A percentile compares a stretch with the other conserved stretches of the same genome.
Evolutionary conservation across 2,113 vertebrate genomes (phyloP).

Genomic region (Piaya cayana): DNA sequence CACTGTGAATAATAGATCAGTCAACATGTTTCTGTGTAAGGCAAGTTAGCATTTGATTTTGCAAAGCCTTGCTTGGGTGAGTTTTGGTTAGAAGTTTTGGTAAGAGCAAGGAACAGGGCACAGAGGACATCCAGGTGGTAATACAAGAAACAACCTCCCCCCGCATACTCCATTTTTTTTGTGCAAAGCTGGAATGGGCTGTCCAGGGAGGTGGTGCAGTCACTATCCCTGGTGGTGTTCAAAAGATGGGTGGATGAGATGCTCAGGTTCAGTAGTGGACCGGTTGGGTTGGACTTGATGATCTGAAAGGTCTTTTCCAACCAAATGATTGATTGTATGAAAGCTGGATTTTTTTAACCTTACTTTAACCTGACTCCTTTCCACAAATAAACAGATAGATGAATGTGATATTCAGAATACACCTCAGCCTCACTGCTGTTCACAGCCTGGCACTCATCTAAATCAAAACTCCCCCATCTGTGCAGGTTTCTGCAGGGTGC

Average conservation of each 20-base stretch:
- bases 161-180: background rate
- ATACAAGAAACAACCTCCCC: background rate
- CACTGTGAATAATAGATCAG: fast-evolving
- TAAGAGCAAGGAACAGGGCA: background rate
- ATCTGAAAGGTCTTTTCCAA: too few species aligned
- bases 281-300: too few species aligned
- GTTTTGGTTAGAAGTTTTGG: background rate
- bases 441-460: background rate
- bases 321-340: background rate
- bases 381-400: background rate
- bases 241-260: too few species aligned
- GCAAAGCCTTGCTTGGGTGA: background rate
- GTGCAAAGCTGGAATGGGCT: background rate
- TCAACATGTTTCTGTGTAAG: background rate
- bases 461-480: fast-evolving
- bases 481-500: background rate
- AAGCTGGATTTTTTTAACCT: background rate
- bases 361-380: background rate
- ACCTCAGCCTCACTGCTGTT: background rate
- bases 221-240: too few species aligned
- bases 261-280: too few species aligned
- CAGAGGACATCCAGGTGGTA: background rate
- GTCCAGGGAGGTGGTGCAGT: too few species aligned
- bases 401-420: background rate
- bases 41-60: background rate